Percentiles rank a stretch among this genome's conserved stretches.
Conservation (phyloP, 2,797 vertebrate genomes). For the Chaetophractus vellerosus region DNA sequence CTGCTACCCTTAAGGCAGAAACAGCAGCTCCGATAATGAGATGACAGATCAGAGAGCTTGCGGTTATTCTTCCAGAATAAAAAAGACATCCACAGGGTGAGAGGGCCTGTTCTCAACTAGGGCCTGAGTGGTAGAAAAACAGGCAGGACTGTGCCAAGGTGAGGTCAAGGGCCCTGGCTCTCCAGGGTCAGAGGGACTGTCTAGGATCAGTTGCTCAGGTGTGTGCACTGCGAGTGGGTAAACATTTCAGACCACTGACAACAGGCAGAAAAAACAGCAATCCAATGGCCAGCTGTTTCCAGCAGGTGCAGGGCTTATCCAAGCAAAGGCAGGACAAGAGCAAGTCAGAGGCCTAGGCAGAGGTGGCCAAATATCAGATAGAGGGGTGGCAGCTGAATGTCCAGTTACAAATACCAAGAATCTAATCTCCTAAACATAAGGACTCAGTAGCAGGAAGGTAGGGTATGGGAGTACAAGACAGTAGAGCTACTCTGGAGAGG, state of each 20-base stretch:
- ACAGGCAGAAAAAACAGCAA: background rate
- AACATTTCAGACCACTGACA: background rate
- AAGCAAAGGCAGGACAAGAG: background rate
- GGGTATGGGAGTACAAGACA: background rate
- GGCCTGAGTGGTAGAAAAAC: background rate
- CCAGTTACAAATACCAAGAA: background rate
- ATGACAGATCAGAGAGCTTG: conserved; percentile 2
- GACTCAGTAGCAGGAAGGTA: background rate
- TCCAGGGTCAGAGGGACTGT: background rate
- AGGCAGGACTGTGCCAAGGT: background rate
- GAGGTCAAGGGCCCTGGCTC: background rate
- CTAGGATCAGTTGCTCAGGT: background rate
- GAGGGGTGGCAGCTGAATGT: background rate
- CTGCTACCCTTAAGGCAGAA: conserved; percentile 17
- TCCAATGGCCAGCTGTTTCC: background rate
- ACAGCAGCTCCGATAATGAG: conserved; percentile 43
- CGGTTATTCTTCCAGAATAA: too few relatives aligned
- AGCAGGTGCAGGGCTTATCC: background rate
- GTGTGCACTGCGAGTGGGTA: background rate
- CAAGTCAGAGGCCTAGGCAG: background rate
- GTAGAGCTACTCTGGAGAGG: background rate
- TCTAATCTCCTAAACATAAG: background rate
- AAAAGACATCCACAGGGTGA: too few relatives aligned
- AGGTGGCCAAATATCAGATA: background rate
- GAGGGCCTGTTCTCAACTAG: background rate